phyloP scores from a whole-genome alignment of 1,140 invertebrate genomes.

The Globodera ellingtonae region DNA sequence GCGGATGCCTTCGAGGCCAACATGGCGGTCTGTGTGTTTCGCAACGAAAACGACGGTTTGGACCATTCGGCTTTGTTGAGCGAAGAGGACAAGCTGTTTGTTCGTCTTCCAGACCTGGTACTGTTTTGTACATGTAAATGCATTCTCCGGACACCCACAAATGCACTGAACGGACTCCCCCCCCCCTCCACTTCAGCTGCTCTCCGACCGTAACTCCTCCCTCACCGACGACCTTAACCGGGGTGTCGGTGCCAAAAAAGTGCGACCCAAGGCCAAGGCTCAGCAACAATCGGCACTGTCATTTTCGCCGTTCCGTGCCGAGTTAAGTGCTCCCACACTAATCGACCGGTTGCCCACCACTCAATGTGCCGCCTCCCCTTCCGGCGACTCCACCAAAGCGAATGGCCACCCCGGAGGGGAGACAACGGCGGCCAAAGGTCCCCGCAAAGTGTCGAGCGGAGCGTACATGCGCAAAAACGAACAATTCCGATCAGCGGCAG shows the following conservation, averaged over 20 bases:
- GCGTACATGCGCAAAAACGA: slow-evolving; percentile 4
- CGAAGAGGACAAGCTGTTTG: slow-evolving; percentile 41
- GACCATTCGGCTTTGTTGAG: slow-evolving; percentile 48
- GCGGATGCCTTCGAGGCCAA: slow-evolving; percentile 64
- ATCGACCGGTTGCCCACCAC: slow-evolving; percentile 4
- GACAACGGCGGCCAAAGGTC: neutral
- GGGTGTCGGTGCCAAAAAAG: slow-evolving; percentile 34
- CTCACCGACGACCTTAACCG: slow-evolving; percentile 44
- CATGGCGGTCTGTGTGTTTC: slow-evolving; percentile 55
- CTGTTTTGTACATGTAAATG: no score
- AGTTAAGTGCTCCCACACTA: neutral
- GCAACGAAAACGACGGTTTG: slow-evolving; percentile 55
- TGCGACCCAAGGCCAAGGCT: slow-evolving; percentile 41
- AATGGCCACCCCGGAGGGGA: neutral
- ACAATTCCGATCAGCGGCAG: neutral
- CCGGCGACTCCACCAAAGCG: neutral
- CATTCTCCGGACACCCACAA: no score
- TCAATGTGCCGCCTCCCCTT: neutral
- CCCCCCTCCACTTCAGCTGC: neutral
- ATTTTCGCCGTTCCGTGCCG: neutral
- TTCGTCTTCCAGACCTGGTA: slow-evolving; percentile 37
- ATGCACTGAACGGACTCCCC: no score
- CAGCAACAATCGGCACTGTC: neutral
- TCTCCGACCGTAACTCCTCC: slow-evolving; percentile 36
- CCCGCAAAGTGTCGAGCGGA: neutral